Conservation (phyloP, 1,140 invertebrate species). For the Eumaeus atala region DNA sequence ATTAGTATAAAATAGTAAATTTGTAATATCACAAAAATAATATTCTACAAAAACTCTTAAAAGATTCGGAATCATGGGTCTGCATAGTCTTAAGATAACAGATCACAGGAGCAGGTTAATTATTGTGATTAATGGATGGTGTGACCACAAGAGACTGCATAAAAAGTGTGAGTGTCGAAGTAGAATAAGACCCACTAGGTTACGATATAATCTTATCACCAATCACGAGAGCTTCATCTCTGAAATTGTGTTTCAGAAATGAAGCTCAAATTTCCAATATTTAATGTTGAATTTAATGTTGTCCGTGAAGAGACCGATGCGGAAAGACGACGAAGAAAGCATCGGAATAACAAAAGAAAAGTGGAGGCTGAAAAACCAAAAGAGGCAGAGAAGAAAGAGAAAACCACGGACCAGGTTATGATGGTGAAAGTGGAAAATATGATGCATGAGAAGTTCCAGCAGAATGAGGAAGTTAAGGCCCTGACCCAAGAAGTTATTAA, state of each 20-base stretch:
- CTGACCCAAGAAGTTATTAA: slow-evolving; percentile 98
- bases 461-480: slow-evolving; percentile 97
- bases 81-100: too few relatives aligned
- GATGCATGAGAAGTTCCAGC: slow-evolving; percentile 90
- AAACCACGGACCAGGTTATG: slow-evolving; percentile 76
- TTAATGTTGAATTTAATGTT: slow-evolving; percentile 81
- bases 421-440: slow-evolving; percentile 98
- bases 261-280: slow-evolving; percentile 76
- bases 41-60: too few relatives aligned
- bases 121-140: too few relatives aligned
- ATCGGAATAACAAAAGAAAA: slow-evolving; percentile 56
- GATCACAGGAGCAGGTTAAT: too few relatives aligned
- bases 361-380: slow-evolving; percentile 22
- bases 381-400: slow-evolving; percentile 51
- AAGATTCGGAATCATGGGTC: too few relatives aligned
- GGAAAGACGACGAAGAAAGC: slow-evolving; percentile 72
- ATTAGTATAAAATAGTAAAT: too few relatives aligned
- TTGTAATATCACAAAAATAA: too few relatives aligned
- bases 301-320: slow-evolving; percentile 75
- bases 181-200: too few relatives aligned
- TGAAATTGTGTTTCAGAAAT: slow-evolving; percentile 71
- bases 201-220: too few relatives aligned
- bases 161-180: too few relatives aligned
- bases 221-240: slow-evolving; percentile 45
- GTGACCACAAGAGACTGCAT: too few relatives aligned